phyloP scores from a whole-genome alignment of 1,140 invertebrate genomes.

The Gryon sp. region DNA sequence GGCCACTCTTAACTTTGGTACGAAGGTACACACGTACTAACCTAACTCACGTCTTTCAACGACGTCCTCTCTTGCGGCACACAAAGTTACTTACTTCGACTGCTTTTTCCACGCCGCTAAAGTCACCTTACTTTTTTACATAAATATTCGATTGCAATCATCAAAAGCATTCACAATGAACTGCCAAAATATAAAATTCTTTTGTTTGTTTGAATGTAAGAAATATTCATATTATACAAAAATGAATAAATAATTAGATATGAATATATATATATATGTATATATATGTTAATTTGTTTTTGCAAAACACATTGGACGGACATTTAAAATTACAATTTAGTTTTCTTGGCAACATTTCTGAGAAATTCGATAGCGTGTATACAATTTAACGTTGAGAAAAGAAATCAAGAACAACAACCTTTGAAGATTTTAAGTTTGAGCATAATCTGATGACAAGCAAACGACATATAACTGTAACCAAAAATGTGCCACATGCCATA shows the following conservation, averaged over 20 bases:
- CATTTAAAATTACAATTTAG: too few relatives aligned
- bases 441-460: conserved; percentile 13
- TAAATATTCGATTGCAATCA: conserved; percentile 23
- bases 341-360: too few relatives aligned
- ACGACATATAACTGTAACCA: conserved; percentile 13
- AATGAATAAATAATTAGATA: background rate
- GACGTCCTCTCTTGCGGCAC: conserved; percentile 23
- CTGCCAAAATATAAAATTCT: too few relatives aligned
- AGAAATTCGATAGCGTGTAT: too few relatives aligned
- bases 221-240: too few relatives aligned
- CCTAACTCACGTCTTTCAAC: conserved; percentile 57
- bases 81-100: conserved; percentile 31
- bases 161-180: conserved; percentile 16
- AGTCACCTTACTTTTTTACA: conserved; percentile 15
- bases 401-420: too few relatives aligned
- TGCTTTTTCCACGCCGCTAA: conserved; percentile 33
- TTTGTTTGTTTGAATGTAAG: too few relatives aligned
- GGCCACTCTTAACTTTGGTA: conserved; percentile 54
- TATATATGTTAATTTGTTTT: too few relatives aligned
- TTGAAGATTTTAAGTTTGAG: conserved; percentile 28
- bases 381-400: too few relatives aligned
- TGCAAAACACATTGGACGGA: too few relatives aligned
- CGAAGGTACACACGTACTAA: conserved; percentile 43
- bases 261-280: too few relatives aligned
- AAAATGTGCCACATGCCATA: conserved; percentile 44